A percentile compares a stretch with the other conserved stretches of the same genome.
These are phyloP conservation scores for Copidosoma aretas DNA, from an alignment of 2,888 invertebrate species.

Conservation along the genomic window DNA sequence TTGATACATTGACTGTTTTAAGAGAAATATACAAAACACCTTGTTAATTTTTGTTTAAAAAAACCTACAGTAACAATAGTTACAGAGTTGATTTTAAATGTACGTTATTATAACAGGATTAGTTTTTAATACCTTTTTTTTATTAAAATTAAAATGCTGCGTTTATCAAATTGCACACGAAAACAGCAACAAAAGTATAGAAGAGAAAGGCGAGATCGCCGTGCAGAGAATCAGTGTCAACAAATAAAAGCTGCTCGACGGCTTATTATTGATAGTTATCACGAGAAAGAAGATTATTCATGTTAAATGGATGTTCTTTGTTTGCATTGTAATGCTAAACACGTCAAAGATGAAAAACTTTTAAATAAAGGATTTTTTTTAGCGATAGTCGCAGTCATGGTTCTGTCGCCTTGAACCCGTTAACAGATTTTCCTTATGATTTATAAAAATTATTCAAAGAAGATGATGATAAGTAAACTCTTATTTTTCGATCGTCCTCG, in stretches of 20 bases:
- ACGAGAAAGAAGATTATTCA: neutral
- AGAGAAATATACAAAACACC: no score
- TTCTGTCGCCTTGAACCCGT: neutral
- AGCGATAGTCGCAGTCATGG: neutral
- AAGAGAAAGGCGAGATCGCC: no score
- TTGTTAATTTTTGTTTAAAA: no score
- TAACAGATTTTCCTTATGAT: neutral
- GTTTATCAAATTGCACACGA: constrained; percentile 17
- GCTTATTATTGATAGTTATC: no score
- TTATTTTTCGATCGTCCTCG: neutral
- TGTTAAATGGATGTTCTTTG: constrained; percentile 3
- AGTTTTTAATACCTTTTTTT: no score
- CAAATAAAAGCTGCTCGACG: no score
- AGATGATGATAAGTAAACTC: neutral
- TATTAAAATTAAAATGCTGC: constrained; percentile 20
- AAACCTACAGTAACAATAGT: no score
- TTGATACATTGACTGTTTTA: no score
- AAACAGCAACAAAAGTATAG: neutral
- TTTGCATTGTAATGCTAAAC: neutral
- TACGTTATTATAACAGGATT: no score
- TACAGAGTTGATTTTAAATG: no score
- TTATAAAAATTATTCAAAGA: constrained; percentile 2
- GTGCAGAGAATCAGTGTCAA: no score
- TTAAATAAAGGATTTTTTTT: constrained; percentile 16
- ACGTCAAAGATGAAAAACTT: constrained; percentile 14